A percentile compares a stretch with the other conserved stretches of the same genome.
These are phyloP conservation scores for Bedellia somnulentella DNA, from an alignment of 2,888 invertebrate species.

Conservation along the genomic window DNA sequence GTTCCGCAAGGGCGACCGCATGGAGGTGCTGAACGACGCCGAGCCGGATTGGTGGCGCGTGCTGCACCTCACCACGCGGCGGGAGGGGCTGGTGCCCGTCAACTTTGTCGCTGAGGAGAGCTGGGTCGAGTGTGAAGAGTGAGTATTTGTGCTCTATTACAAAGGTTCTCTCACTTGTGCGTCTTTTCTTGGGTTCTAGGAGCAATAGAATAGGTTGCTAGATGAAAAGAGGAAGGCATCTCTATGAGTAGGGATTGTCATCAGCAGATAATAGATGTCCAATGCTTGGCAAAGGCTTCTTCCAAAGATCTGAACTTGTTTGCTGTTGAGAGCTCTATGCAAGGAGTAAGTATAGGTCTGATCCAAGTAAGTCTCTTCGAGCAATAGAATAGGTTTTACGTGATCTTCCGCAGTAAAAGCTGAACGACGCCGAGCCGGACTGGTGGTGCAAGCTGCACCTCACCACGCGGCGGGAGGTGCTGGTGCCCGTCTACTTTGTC, in stretches of 20 bases:
- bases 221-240: too few species aligned
- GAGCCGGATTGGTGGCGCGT: constrained; percentile 98
- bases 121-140: constrained; percentile 98
- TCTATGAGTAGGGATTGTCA: too few species aligned
- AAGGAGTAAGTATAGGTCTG: too few species aligned
- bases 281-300: too few species aligned
- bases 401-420: constrained; percentile 91
- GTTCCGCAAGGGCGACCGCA: constrained; percentile 93
- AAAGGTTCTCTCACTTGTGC: too few species aligned
- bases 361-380: too few species aligned
- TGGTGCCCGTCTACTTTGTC: constrained; percentile 98
- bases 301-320: too few species aligned
- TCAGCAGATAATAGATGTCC: too few species aligned
- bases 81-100: constrained; percentile 94
- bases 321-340: too few species aligned
- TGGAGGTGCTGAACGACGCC: constrained; percentile 92
- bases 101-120: constrained; percentile 97
- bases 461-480: constrained; percentile 81
- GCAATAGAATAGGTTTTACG: too few species aligned
- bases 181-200: too few species aligned
- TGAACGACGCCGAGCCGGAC: constrained; percentile 92
- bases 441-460: constrained; percentile 96
- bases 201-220: too few species aligned
- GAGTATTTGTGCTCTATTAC: constrained; percentile 50
- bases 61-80: constrained; percentile 76